Percentiles rank a stretch among this genome's conserved stretches.
These are phyloP conservation scores for Orchesellides sinensis DNA, from an alignment of 2,888 invertebrate species.

Conservation along the genomic window DNA sequence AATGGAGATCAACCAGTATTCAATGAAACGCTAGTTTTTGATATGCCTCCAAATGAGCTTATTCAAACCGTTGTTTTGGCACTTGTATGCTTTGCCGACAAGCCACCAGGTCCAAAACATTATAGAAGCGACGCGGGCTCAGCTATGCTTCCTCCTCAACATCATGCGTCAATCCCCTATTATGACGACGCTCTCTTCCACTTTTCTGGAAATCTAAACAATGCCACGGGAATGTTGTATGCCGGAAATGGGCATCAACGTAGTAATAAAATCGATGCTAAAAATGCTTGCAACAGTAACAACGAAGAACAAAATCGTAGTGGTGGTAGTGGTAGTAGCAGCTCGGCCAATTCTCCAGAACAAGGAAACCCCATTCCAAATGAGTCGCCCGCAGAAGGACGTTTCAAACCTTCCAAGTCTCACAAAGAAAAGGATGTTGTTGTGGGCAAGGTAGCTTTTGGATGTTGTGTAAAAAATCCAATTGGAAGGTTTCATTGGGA, in stretches of 20 bases:
- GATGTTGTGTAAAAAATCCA: conserved; percentile 71
- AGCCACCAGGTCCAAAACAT: conserved; percentile 54
- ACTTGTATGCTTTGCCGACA: conserved; percentile 74
- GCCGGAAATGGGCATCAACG: conserved; percentile 18
- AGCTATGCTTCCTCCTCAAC: conserved; percentile 24
- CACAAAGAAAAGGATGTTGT: conserved; percentile 69
- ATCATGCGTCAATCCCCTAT: not conserved
- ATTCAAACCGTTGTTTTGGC: conserved; percentile 75
- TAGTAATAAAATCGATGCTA: conserved; percentile 16
- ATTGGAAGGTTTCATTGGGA: conserved; percentile 73
- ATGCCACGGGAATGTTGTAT: not conserved
- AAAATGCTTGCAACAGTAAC: not conserved
- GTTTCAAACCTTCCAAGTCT: conserved; percentile 2
- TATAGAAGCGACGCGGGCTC: conserved; percentile 28
- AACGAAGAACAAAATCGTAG: not conserved
- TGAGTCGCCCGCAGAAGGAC: conserved; percentile 1
- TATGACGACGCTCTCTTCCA: conserved; percentile 72
- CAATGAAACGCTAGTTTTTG: conserved; percentile 76
- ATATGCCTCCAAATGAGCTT: conserved; percentile 76
- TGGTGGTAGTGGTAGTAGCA: not conserved
- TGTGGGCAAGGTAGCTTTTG: conserved; percentile 74
- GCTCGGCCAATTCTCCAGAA: not conserved
- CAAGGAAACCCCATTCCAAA: not conserved
- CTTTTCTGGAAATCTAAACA: conserved; percentile 70
- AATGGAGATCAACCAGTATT: conserved; percentile 75